phyloP scores from a whole-genome alignment of 2,113 vertebrate genomes.

The Xiphophorus hellerii region DNA sequence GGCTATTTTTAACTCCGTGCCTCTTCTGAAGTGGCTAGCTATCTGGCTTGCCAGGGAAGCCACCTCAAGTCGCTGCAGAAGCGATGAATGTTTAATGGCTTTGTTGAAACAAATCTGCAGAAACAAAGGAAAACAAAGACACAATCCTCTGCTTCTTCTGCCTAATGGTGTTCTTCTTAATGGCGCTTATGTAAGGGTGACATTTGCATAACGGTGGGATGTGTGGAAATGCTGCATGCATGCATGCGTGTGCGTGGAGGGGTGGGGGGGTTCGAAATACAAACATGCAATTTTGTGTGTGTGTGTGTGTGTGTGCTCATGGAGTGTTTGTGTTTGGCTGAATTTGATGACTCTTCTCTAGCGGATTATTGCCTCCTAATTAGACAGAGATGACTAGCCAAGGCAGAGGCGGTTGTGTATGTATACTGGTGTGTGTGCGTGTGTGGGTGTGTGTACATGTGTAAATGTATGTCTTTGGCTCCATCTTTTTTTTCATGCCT shows the following conservation, averaged over 20 bases:
- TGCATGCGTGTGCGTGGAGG: background rate
- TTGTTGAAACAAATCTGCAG: conserved; percentile 72
- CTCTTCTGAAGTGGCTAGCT: conserved; percentile 65
- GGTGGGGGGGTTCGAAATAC: conserved; percentile 26
- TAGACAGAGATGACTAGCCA: conserved; percentile 77
- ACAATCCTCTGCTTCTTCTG: conserved; percentile 21
- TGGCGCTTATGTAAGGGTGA: conserved; percentile 71
- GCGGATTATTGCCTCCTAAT: conserved; percentile 78
- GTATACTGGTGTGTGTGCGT: conserved; percentile 4
- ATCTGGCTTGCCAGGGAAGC: conserved; percentile 68
- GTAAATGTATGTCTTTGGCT: conserved; percentile 22
- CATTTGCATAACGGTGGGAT: conserved; percentile 47
- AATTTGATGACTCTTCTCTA: conserved; percentile 79
- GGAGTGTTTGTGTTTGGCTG: conserved; percentile 73
- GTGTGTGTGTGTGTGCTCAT: conserved; percentile 27
- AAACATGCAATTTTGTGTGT: conserved; percentile 38
- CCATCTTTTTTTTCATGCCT: background rate
- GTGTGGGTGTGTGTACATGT: conserved; percentile 14
- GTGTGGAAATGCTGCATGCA: background rate
- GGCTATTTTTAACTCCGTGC: conserved; percentile 71
- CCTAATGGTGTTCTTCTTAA: conserved; percentile 59
- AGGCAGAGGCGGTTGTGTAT: conserved; percentile 61
- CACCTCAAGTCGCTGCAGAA: conserved; percentile 70
- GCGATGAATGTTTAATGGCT: conserved; percentile 77
- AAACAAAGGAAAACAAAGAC: conserved; percentile 64